Base-by-base conservation (phyloP, 2,888 invertebrate species). In the Ormyrus thymus region DNA sequence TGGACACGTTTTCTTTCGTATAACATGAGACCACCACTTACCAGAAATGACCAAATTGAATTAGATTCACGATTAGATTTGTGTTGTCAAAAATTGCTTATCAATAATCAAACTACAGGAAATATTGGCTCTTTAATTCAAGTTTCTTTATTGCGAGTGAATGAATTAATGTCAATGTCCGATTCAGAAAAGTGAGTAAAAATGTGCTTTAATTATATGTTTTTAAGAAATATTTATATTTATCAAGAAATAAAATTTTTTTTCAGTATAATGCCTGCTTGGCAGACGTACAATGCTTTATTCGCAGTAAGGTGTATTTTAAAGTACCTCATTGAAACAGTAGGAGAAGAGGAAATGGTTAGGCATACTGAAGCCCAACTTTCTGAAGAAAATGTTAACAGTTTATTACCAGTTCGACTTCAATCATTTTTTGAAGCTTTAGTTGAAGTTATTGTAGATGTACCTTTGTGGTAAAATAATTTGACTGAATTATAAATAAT, bases 1-100 rank as follows among this genome's bases (percentile, higher is more conserved):
- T 99, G 99, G 99, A 97, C 97, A 88, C 94, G 95, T 83, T 93
- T 99, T 82, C 91, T 99, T 55, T 95, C 98, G 0, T 99, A 97
- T 88, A 96, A 97, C 83, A 95, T 98, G 84, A 93, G 93, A 55
- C 94, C 97, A 79, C 97, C 97, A 0, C 92, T 93, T 61, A 95
- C 94, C 85, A 93, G 93, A 94, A 96, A 91, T 91, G 93, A 91
- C 86, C 86, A 87, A 79, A 89, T 89, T 73, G 87, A 87, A 78
- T 78, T 98, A 78, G 97, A 98, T 87, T 95, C 96, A 6, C 93
- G 94, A 70, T 92, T 97, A 3, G 95, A 96, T 84, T 91, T 93
- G 0, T 89, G 95, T 82, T 93, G 96, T 86, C 94, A 96, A 91
- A 92, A 93, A 86, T 92, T 96, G 89, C 90, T 98, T 8, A 93